Evolutionary conservation across 2,113 vertebrate species (phyloP).

Genomic region (Coryphaenoides rupestris): DNA sequence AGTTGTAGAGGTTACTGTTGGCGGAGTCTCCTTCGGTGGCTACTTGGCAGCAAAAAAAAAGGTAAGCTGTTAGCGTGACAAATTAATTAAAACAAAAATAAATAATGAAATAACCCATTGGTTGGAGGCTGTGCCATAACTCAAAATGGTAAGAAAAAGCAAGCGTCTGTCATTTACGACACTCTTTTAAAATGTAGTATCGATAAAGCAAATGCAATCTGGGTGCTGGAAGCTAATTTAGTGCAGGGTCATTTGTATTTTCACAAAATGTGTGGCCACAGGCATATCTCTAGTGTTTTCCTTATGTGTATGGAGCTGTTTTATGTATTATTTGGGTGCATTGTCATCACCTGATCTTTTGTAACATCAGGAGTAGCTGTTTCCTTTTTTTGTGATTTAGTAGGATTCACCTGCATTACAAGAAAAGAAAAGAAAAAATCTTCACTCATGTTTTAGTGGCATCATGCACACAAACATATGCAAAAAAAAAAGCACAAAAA

Average conservation of each 20-base stretch:
- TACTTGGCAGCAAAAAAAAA: constrained; percentile 57
- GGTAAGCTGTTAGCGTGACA: constrained; percentile 33
- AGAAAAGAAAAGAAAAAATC: constrained; percentile 15
- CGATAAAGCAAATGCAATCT: too few species aligned
- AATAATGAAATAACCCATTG: neutral
- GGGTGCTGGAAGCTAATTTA: too few species aligned
- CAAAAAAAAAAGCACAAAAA: neutral
- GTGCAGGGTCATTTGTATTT: too few species aligned
- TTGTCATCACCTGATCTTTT: constrained; percentile 72
- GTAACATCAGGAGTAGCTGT: constrained; percentile 59
- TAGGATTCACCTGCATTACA: constrained; percentile 63
- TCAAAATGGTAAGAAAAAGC: too few species aligned
- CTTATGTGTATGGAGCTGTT: too few species aligned
- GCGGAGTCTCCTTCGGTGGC: constrained; percentile 62
- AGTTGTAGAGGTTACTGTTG: constrained; percentile 53
- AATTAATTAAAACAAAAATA: constrained; percentile 28
- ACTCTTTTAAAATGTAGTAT: too few species aligned
- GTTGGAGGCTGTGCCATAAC: neutral
- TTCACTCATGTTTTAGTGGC: constrained; percentile 8
- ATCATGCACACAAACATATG: constrained; percentile 1
- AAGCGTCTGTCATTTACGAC: too few species aligned
- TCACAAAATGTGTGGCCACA: too few species aligned
- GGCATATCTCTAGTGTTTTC: too few species aligned
- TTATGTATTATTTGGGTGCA: too few species aligned
- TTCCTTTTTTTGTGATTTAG: constrained; percentile 72